Evolutionary conservation across 2,797 vertebrate species (phyloP).

Genomic region (Crypturellus tataupa): DNA sequence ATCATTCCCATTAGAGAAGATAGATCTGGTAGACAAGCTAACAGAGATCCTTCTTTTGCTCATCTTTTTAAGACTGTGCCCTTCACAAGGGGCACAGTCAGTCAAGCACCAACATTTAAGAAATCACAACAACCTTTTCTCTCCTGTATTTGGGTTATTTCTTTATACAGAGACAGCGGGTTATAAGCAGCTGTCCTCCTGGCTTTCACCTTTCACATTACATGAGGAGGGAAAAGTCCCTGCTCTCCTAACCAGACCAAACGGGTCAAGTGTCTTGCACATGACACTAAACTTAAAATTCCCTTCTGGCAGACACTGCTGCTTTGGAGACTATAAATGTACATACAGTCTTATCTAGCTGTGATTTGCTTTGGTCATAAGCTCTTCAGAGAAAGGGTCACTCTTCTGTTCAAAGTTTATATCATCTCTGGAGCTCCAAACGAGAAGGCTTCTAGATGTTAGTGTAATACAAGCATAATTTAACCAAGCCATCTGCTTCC

Average conservation of each 20-base stretch:
- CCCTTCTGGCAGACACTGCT: background rate
- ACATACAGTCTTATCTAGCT: rapidly evolving
- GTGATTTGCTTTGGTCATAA: background rate
- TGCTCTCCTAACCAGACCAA: background rate
- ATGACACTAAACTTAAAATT: background rate
- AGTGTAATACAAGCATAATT: background rate
- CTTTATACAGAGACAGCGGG: background rate
- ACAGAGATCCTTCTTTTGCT: rapidly evolving
- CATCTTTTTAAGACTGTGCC: background rate
- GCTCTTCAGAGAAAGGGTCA: background rate
- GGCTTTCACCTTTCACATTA: rapidly evolving
- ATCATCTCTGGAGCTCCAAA: background rate
- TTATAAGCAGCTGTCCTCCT: background rate
- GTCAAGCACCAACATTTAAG: background rate
- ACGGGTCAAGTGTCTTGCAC: background rate
- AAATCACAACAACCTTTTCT: rapidly evolving
- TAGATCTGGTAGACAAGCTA: rapidly evolving
- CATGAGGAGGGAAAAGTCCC: background rate
- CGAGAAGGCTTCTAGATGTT: rapidly evolving
- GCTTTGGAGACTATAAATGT: background rate
- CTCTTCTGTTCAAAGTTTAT: background rate
- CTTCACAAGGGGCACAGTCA: background rate
- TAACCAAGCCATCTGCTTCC: background rate
- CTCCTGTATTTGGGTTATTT: background rate
- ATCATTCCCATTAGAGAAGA: background rate